Evolutionary conservation across 2,888 invertebrate species (phyloP).

Genomic region (Glyphotaelius pellucidus): DNA sequence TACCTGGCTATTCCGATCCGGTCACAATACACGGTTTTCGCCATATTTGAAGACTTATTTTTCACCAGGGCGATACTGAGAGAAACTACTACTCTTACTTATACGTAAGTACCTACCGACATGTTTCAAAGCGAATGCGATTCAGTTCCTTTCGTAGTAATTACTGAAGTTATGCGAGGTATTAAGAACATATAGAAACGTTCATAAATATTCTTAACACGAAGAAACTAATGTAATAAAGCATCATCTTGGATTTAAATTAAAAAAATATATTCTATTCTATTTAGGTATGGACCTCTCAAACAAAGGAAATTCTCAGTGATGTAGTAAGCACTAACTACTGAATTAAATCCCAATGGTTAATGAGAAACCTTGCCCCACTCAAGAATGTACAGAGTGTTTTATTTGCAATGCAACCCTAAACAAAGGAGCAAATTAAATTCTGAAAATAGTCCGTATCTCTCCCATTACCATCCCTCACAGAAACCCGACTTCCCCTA

Average conservation of each 20-base stretch:
- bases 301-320: background rate
- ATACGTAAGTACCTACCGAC: too few species aligned
- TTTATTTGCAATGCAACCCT: background rate
- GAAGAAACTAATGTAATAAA: background rate
- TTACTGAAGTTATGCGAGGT: too few species aligned
- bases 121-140: too few species aligned
- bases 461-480: background rate
- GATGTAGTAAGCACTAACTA: background rate
- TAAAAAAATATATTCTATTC: background rate
- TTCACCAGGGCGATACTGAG: too few species aligned
- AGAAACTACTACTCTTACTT: too few species aligned
- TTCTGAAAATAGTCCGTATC: background rate
- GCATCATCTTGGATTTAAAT: background rate
- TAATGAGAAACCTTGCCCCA: background rate
- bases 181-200: background rate
- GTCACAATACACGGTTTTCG: too few species aligned
- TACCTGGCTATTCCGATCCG: too few species aligned
- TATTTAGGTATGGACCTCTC: background rate
- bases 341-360: background rate
- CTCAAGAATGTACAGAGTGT: background rate
- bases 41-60: too few species aligned
- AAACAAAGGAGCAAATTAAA: background rate
- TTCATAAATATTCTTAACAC: background rate
- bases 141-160: too few species aligned
- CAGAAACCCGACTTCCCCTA: background rate